Conservation (phyloP, 2,113 vertebrate species). For the Indicator indicator region DNA sequence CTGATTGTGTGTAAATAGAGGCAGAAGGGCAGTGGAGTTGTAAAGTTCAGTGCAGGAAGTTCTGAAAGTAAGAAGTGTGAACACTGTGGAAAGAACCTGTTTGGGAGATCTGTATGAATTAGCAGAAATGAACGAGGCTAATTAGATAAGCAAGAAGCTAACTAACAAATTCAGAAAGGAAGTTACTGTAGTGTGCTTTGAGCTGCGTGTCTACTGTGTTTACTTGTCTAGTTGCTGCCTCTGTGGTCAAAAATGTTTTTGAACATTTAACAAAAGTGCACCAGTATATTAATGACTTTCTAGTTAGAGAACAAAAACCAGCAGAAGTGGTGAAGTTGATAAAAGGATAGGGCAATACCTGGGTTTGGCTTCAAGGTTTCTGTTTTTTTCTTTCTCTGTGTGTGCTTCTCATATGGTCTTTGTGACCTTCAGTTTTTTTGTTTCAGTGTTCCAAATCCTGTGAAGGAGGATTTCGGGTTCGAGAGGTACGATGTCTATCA, state of each 20-base stretch:
- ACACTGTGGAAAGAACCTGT: neutral
- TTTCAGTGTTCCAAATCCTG: constrained; percentile 94
- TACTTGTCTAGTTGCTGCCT: neutral
- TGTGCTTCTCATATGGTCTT: neutral
- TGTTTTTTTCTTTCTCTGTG: neutral
- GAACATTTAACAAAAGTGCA: neutral
- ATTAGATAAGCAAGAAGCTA: neutral
- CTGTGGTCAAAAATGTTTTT: neutral
- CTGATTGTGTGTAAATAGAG: neutral
- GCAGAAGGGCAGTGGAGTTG: neutral
- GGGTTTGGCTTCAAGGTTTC: neutral
- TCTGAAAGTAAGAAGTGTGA: neutral
- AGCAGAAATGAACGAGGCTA: neutral
- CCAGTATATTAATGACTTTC: neutral
- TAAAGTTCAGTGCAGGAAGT: neutral
- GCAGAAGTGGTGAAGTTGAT: neutral
- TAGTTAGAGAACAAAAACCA: neutral
- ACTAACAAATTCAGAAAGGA: neutral
- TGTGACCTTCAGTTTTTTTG: neutral
- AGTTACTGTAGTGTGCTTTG: neutral
- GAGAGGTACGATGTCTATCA: constrained; percentile 91
- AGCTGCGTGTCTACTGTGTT: neutral
- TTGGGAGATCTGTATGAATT: neutral
- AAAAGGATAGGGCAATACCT: neutral
- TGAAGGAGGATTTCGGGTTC: constrained; percentile 90